Evolutionary conservation across 1,140 invertebrate genomes (phyloP), one percentile per base, ranked within the genome.

Genomic region (Mamestra configurata): DNA sequence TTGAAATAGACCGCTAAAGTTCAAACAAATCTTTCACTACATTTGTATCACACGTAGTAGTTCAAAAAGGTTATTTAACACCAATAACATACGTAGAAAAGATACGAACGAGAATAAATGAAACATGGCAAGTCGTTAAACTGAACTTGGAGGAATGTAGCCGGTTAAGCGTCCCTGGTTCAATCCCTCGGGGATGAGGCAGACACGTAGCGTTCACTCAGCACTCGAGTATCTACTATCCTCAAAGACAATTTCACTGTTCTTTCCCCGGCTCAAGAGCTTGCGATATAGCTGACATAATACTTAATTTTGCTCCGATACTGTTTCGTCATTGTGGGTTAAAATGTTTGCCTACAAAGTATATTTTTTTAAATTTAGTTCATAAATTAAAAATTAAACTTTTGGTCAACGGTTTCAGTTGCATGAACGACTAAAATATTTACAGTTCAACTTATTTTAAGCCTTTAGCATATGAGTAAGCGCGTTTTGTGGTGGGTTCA

Each of bases 191-290:
- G 88, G 86, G 89, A 90, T 89, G 79, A 57, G 68, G 77, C 81
- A 80, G 86, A 89, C 90, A 92, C 89, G 90, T 92, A 89, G 79
- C 86, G 88, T 89, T 88, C 87, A 87, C 83, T 90, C 89, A 91
- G 88, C 89, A 89, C 82, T 86, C 82, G 83, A 87, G 84, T 86
- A 79, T 79, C 85, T 85, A 81, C 79, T 86, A 88, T 86, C 89
- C 90, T 88, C 84, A 87, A 90, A 92, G 89, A 92, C 88, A 91
- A 90, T 92, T 93, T 85, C 84, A 85, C 79, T 87, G 89, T 88
- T 90, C 89, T 86, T 88, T 88, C 81, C 79, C 46, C 72, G 80
- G 82, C 83, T 87, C 79, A 86, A 84, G 75, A 83, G 81, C 86
- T 86, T 66, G 77, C 78, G 81, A 85, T 89, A 85, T 84, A 90